These are phyloP conservation scores for Platycheirus albimanus DNA, from an alignment of 2,888 invertebrate genomes.

Conservation along the genomic window DNA sequence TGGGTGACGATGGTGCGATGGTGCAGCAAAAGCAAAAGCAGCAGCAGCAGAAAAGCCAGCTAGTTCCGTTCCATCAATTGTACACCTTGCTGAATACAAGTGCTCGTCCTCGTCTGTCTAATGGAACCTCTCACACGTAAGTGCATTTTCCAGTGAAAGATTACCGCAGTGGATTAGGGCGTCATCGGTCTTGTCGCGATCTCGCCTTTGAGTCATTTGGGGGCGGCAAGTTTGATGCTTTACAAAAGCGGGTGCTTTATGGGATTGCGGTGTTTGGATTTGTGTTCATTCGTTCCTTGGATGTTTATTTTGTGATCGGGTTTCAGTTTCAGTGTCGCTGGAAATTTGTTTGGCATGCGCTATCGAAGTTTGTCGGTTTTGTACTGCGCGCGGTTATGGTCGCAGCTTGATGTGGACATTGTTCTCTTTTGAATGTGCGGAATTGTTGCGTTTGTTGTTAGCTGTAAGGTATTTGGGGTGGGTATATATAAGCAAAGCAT, in stretches of 20 bases:
- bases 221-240: slow-evolving; percentile 52
- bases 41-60: slow-evolving; percentile 1
- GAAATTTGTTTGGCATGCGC: slow-evolving; percentile 63
- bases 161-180: slow-evolving; percentile 67
- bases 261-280: slow-evolving; percentile 58
- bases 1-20: slow-evolving; percentile 71
- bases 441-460: slow-evolving; percentile 36
- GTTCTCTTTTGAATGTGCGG: slow-evolving; percentile 6
- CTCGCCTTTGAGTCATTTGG: slow-evolving; percentile 48
- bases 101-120: slow-evolving; percentile 42
- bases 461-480: slow-evolving; percentile 56
- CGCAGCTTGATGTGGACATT: not conserved
- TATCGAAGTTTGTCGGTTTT: slow-evolving; percentile 48
- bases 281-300: slow-evolving; percentile 1
- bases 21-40: slow-evolving; percentile 7
- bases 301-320: slow-evolving; percentile 59
- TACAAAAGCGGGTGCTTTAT: slow-evolving; percentile 70
- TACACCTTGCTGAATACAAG: slow-evolving; percentile 61
- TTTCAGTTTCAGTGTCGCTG: slow-evolving; percentile 67
- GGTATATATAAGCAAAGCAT: too few species aligned
- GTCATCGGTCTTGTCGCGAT: slow-evolving; percentile 56
- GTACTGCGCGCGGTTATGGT: not conserved
- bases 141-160: slow-evolving; percentile 74
- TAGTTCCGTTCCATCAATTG: slow-evolving; percentile 72
- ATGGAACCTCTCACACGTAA: slow-evolving; percentile 66